phyloP scores from a whole-genome alignment of 2,113 vertebrate species.

The Oreochromis aureus region DNA sequence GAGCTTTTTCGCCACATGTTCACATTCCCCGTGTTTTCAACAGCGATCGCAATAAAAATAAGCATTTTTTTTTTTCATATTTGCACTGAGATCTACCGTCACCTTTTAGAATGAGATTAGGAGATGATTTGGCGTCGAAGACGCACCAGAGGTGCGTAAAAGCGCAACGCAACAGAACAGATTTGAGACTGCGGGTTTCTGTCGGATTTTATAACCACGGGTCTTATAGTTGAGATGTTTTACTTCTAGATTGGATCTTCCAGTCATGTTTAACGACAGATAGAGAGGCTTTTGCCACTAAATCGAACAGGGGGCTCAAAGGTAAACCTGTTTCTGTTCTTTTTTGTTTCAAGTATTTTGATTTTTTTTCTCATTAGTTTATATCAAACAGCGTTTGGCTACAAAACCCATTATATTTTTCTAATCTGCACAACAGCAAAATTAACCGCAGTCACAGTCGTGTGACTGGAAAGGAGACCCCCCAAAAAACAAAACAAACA shows the following conservation, averaged over 20 bases:
- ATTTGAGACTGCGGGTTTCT: background rate
- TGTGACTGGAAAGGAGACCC: background rate
- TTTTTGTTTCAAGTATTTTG: background rate
- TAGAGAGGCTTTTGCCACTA: background rate
- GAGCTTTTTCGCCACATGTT: background rate
- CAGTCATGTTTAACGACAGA: background rate
- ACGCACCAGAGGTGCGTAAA: slow-evolving; percentile 45
- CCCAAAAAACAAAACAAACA: background rate
- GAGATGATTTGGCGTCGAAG: background rate
- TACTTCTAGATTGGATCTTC: background rate
- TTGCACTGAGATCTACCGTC: background rate
- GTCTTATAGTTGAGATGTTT: background rate
- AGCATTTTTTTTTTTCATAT: background rate
- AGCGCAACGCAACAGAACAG: slow-evolving; percentile 15
- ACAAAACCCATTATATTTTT: background rate
- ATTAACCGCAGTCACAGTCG: background rate
- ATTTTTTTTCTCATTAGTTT: background rate
- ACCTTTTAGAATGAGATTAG: background rate
- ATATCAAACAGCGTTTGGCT: background rate
- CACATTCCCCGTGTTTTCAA: background rate
- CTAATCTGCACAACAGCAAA: background rate
- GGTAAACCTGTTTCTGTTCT: background rate
- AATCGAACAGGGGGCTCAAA: background rate
- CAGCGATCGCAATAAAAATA: background rate
- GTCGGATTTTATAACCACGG: background rate